A percentile compares a stretch with the other conserved stretches of the same genome.
Conservation (phyloP, 2,888 invertebrate genomes). For the Ophion obscuratus region DNA sequence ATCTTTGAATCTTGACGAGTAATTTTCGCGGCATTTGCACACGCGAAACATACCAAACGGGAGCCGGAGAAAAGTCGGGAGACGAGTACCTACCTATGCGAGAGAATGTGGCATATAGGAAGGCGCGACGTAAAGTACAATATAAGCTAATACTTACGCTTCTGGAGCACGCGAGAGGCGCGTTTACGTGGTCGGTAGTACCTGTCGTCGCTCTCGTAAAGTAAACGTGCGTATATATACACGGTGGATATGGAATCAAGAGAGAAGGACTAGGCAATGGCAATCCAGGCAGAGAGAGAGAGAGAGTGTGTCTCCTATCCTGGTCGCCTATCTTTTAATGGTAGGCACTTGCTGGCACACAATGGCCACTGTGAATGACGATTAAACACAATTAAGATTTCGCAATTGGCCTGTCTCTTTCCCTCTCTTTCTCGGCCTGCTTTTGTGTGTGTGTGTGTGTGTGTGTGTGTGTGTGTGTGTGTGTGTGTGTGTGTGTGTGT, state of each 20-base stretch:
- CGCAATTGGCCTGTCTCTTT: constrained; percentile 51
- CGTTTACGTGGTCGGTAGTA: constrained; percentile 77
- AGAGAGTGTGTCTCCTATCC: constrained; percentile 39
- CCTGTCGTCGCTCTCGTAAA: constrained; percentile 77
- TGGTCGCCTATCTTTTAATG: constrained; percentile 65
- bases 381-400: constrained; percentile 78
- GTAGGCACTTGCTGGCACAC: constrained; percentile 72
- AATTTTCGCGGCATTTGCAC: constrained; percentile 47
- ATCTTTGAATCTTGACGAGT: constrained; percentile 44
- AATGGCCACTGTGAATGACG: constrained; percentile 75
- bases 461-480: no score
- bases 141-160: constrained; percentile 75
- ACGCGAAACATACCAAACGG: constrained; percentile 42
- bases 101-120: constrained; percentile 33
- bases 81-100: constrained; percentile 1
- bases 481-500: no score
- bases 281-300: constrained; percentile 22
- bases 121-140: constrained; percentile 69
- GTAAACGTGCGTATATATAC: constrained; percentile 57
- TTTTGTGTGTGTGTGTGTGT: no score
- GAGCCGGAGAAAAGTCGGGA: constrained; percentile 47
- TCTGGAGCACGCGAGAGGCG: constrained; percentile 78
- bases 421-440: background rate
- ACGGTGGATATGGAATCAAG: constrained; percentile 30
- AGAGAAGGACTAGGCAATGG: constrained; percentile 11